Base-by-base conservation (phyloP, 2,797 vertebrate genomes). In the Harpagifer antarcticus region DNA sequence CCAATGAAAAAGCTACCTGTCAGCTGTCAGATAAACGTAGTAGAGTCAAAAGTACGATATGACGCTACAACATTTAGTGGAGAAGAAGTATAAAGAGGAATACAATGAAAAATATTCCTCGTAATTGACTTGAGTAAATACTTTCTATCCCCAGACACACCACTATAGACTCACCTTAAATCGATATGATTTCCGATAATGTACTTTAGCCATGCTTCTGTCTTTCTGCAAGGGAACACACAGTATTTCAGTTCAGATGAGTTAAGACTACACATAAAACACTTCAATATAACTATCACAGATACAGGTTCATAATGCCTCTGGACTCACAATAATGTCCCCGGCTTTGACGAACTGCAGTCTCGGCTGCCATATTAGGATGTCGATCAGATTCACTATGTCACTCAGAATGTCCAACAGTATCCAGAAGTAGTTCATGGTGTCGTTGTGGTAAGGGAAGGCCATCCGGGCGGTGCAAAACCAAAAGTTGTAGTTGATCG, bases 401-500 rank as follows among this genome's bases (percentile, higher is more conserved):
- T 99, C 97, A 19, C 93, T 94, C 0, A 96, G 12, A 3, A 92
- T 0, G 56, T 99, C 98, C 0, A 74, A 20, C 7, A 43, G 9
- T 14, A 97, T 16, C 97, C 97, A 99, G 65, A 85, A 95, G 4
- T 44, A 72, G 10, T 63, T 88, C 20, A 72, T 68, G 0, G 23
- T 42, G 1, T 89, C 59, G 0, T 87, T 92, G 73, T 97, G 96
- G 48, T 91, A 95, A 0, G 97, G 97, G 78, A 99, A 99, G 67
- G 94, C 88, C 11, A 95, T 63, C 3, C 97, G 96, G 5, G 94
- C 89, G 0, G 97, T 89, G 64, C 96, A 93, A 9, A 98, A 86
- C 97, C 98, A 98, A 59, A 93, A 74, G 64, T 98, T 99, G 95
- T 98, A 99, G 72, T 97, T 97, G 50, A 91, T 97, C 1, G 96